phyloP scores from a whole-genome alignment of 2,113 vertebrate genomes.

The Lophotis ruficrista region DNA sequence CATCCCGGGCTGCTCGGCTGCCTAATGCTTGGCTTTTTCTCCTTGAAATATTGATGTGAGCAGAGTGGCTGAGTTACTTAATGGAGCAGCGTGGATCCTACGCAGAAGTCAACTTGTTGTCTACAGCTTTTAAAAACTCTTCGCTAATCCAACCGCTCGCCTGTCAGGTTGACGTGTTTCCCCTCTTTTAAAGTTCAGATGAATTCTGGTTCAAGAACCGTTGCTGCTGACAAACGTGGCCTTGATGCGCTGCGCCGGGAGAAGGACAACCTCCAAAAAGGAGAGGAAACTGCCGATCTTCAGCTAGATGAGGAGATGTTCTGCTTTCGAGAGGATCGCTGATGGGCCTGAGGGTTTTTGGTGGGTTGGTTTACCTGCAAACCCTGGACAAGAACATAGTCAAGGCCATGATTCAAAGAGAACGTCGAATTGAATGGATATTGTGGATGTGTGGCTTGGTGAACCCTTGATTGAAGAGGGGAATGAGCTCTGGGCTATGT shows the following conservation, averaged over 20 bases:
- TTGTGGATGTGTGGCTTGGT: background rate
- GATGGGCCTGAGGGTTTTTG: background rate
- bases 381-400: background rate
- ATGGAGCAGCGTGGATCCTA: background rate
- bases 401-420: background rate
- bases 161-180: background rate
- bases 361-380: background rate
- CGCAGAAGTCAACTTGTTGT: background rate
- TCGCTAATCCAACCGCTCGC: background rate
- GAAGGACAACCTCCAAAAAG: background rate
- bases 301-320: too few relatives aligned
- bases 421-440: background rate
- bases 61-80: slow-evolving; percentile 17
- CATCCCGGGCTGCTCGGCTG: background rate
- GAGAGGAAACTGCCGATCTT: background rate
- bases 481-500: background rate
- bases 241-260: fast-evolving
- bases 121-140: slow-evolving; percentile 11
- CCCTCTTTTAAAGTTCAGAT: background rate
- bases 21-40: slow-evolving; percentile 35
- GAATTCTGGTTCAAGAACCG: background rate
- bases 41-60: slow-evolving; percentile 61
- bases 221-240: background rate
- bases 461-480: background rate
- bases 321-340: fast-evolving